Base-by-base conservation (phyloP, 2,888 invertebrate genomes). In the Ormyrus labotus region DNA sequence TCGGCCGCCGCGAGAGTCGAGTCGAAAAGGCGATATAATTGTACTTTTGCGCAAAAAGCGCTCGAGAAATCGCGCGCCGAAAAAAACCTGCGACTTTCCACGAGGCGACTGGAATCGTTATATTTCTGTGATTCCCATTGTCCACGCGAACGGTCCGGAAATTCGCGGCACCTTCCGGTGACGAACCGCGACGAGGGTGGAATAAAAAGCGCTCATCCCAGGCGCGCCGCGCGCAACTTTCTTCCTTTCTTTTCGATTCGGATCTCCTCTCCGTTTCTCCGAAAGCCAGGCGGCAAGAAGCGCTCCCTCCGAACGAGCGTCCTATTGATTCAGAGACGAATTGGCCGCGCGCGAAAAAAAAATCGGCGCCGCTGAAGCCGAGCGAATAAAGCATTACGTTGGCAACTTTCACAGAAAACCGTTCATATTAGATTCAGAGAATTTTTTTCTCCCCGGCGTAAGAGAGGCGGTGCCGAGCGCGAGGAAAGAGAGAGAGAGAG, bases 151-250 rank as follows among this genome's bases (percentile, higher is more conserved):
- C 65, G 2, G 34, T 34, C 34, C 34, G 74, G 74, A 74, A 74
- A 74, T 65, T 65, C 48, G 48, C 65, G 64, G 2, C 48, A 34
- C 57, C 57, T 74, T 57, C 74, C 74, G 74, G 65, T 57, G 50
- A 47, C 57, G 51, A 51, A 45, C 10, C 50, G 57, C 45, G 47
- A 47, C 47, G 57, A 8, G 72, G n/a, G 2, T 53, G 13, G 64
- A 64, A 73, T 73, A 55, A 55, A 73, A 64, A 63, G n/a, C 55
- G 34, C 34, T 34, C 34, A 4, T 4, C 4, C 34, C 4, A 34
- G 34, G 0, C 34, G 47, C 48, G 19, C 2, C 5, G 70, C 13
- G 65, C 50, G 65, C 50, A 11, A 47, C 11, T 34, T 34, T 34
- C 34, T 34, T 34, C 34, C 34, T 34, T 34, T 34, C 34, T 34